Conservation (phyloP, 1,140 invertebrate genomes). For the Berghia stephanieae region DNA sequence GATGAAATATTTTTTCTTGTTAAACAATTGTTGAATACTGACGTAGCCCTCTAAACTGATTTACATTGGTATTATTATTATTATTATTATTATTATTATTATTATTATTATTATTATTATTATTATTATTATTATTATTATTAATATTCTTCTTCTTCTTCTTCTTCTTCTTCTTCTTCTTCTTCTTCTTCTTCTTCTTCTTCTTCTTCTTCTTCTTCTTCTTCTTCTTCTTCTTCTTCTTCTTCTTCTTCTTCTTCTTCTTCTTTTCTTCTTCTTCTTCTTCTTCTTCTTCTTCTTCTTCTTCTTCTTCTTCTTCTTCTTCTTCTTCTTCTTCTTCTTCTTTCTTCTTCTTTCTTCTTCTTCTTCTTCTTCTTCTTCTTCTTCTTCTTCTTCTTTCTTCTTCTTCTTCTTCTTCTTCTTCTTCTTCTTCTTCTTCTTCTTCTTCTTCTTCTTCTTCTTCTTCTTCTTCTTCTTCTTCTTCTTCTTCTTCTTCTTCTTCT, state of each 20-base stretch:
- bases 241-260: slow-evolving; percentile 27
- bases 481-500: slow-evolving; percentile 7
- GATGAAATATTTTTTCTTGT: slow-evolving; percentile 10
- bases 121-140: no score
- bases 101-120: no score
- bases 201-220: slow-evolving; percentile 24
- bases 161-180: no score
- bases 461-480: no score
- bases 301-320: slow-evolving; percentile 33
- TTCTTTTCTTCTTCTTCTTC: slow-evolving; percentile 29
- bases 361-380: slow-evolving; percentile 1
- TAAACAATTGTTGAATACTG: background rate
- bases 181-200: slow-evolving; percentile 24
- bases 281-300: slow-evolving; percentile 34
- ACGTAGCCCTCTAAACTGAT: background rate
- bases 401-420: background rate
- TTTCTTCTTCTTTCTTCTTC: slow-evolving; percentile 5
- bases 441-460: no score
- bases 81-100: no score
- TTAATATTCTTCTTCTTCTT: no score
- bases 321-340: slow-evolving; percentile 33
- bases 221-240: slow-evolving; percentile 25
- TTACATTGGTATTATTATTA: slow-evolving; percentile 29
- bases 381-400: slow-evolving; percentile 26
- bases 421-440: slow-evolving; percentile 14